Evolutionary conservation across 2,888 invertebrate species (phyloP).

Genomic region (Caenorhabditis sp.): DNA sequence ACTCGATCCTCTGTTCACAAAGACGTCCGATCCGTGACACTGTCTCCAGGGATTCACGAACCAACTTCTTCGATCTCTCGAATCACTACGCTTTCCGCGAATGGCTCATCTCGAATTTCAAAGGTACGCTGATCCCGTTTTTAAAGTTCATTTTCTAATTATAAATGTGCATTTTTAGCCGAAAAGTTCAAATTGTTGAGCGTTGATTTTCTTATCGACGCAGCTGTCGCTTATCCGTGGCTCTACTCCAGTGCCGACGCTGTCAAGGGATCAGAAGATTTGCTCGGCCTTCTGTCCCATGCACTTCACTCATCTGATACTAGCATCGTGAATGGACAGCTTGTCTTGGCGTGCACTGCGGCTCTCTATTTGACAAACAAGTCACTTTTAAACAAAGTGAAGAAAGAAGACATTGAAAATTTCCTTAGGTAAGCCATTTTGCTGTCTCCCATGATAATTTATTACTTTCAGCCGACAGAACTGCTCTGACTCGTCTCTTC

Average conservation of each 20-base stretch:
- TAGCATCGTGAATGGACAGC: conserved; percentile 32
- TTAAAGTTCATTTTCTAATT: too few relatives aligned
- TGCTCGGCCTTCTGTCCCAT: conserved; percentile 26
- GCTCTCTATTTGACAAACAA: conserved; percentile 48
- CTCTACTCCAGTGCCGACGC: conserved; percentile 54
- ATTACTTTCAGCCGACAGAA: conserved; percentile 32
- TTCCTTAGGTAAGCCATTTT: conserved; percentile 38
- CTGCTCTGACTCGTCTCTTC: conserved; percentile 61
- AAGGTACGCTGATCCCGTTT: too few relatives aligned
- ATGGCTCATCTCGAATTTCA: conserved; percentile 46
- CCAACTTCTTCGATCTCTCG: conserved; percentile 59
- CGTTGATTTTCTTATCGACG: conserved; percentile 37
- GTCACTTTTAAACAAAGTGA: conserved; percentile 26
- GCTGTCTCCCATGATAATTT: not conserved
- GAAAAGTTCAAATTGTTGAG: too few relatives aligned
- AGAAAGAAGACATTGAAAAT: conserved; percentile 34
- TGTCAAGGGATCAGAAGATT: conserved; percentile 56
- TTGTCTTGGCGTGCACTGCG: conserved; percentile 37
- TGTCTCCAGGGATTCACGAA: conserved; percentile 26
- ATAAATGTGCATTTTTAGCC: too few relatives aligned
- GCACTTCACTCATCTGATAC: not conserved
- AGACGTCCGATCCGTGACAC: conserved; percentile 53
- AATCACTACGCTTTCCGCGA: conserved; percentile 49
- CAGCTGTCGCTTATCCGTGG: conserved; percentile 69
- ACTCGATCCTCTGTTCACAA: conserved; percentile 52